Evolutionary conservation across 1,140 invertebrate species (phyloP).

Genomic region (Zaprionus africanus): DNA sequence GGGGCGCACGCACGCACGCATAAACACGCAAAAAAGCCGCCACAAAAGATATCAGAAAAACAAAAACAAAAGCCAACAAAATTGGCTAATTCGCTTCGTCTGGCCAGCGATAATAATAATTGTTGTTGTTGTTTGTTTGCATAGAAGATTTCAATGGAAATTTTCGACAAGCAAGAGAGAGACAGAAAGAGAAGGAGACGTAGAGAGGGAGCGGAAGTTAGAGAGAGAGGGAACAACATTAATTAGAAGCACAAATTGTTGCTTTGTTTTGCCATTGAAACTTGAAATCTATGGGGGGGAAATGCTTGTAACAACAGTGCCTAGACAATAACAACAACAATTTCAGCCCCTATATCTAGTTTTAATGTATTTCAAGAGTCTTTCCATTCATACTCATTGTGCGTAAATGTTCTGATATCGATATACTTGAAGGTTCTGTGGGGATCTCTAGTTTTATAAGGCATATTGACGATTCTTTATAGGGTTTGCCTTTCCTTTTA

Average conservation of each 20-base stretch:
- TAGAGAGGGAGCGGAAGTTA: too few species aligned
- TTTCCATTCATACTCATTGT: neutral
- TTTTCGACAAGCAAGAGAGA: conserved; percentile 23
- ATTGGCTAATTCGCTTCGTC: conserved; percentile 19
- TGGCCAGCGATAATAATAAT: conserved; percentile 38
- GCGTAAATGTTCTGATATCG: neutral
- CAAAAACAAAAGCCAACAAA: conserved; percentile 22
- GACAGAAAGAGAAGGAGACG: neutral
- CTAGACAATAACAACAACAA: neutral
- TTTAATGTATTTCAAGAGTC: neutral
- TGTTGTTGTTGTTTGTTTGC: conserved; percentile 5
- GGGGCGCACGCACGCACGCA: neutral
- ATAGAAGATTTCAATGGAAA: conserved; percentile 44
- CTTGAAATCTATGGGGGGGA: neutral
- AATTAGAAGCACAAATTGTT: conserved; percentile 32
- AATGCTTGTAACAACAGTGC: neutral
- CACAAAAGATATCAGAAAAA: conserved; percentile 19
- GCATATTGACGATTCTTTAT: too few species aligned
- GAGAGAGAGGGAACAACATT: conserved; percentile 1
- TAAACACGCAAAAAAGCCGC: neutral
- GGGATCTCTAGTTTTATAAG: too few species aligned
- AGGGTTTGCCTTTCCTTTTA: too few species aligned
- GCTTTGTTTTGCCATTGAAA: neutral
- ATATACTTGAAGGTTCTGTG: too few species aligned
- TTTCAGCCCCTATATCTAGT: neutral